Base-by-base conservation (phyloP, 2,113 vertebrate species). In the Sylvia atricapilla region DNA sequence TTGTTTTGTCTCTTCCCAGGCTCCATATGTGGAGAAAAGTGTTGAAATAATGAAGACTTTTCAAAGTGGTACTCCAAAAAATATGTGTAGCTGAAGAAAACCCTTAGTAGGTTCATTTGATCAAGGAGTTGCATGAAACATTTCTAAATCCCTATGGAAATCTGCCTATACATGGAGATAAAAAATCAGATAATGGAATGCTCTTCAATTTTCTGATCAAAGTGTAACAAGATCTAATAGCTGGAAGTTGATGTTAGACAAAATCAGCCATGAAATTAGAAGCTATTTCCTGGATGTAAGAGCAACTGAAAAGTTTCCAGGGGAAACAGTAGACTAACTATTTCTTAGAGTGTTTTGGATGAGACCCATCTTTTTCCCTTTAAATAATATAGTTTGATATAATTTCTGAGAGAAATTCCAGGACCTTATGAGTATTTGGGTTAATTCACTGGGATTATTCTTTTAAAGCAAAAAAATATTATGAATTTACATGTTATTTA, bases 221-320 rank as follows among this genome's bases (percentile, higher is more conserved):
- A 73, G 21, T 44, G 8, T 85, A 76, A 30, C 12, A 72, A 21
- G 31, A 43, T 39, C 49, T 72, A 75, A 67, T 17, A 55, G 20
- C 16, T 90, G 44, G 58, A 58, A 85, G 49, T 5, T 76, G 47
- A 19, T 55, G 20, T 52, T 85, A 79, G 49, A 52, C 28, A 80
- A 90, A 83, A 25, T 83, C 75, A 92, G 2, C 33, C 44, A 83
- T 88, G 79, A 79, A 92, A 88, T 74, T 81, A 77, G 50, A 81
- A 91, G 9, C 4, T 46, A 78, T 76, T 90, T 72, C 27, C 14
- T 85, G 67, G 22, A n/a, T 86, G 6, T 44, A 72, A 85, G 53
- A 47, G 10, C 19, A 84, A 52, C 50, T 68, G 56, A 83, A 76
- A 10, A 47, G 7, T 49, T 91, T 78, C 22, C 60, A 78, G 28